Base-by-base conservation (phyloP, 2,888 invertebrate genomes). In the Rapana venosa region DNA sequence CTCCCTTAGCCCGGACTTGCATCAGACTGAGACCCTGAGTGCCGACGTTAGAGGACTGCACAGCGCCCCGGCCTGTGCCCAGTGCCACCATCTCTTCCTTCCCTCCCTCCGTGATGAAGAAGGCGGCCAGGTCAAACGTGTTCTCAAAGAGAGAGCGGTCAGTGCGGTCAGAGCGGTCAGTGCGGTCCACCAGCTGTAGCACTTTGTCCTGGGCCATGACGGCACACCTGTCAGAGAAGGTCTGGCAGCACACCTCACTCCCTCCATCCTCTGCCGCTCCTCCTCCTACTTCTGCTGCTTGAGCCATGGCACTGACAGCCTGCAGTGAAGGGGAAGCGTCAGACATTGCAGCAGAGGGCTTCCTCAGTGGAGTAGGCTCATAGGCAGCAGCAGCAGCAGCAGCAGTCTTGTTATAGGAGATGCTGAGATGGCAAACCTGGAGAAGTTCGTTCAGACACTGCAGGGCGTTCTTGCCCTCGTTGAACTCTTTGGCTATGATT, bases 71-170 rank as follows among this genome's bases (percentile, higher is more conserved):
- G 0, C 96, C 96, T 22, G 96, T 96, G 66, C 96, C 96, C 87
- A 96, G 90, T 66, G 96, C 95, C 74, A 96, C 95, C 58, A 96
- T 95, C 90, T 95, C 93, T 6, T 95, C 96, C 47, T 91, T 8
- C 11, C 22, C 70, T 22, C 26, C 70, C 58, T 8, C 58, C 91
- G 92, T 93, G 90, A 96, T 92, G n/a, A 96, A 92, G 91, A 96
- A 95, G 20, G 95, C 95, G 56, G 96, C 96, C 79, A 96, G 92
- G n/a, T 93, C 94, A 87, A 94, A 95, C 61, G 94, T 93, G 13
- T 93, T 93, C 36, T 93, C 93, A 26, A 90, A 90, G 13, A 94
- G 35, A 1, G 92, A 91, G 32, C n/a, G n/a, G n/a, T n/a, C n/a
- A n/a, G n/a, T n/a, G n/a, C n/a, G n/a, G n/a, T n/a, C n/a, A n/a